A percentile compares a stretch with the other conserved stretches of the same genome.
Evolutionary conservation across 2,113 vertebrate species (phyloP).

Genomic region (Phyllopteryx taeniolatus): DNA sequence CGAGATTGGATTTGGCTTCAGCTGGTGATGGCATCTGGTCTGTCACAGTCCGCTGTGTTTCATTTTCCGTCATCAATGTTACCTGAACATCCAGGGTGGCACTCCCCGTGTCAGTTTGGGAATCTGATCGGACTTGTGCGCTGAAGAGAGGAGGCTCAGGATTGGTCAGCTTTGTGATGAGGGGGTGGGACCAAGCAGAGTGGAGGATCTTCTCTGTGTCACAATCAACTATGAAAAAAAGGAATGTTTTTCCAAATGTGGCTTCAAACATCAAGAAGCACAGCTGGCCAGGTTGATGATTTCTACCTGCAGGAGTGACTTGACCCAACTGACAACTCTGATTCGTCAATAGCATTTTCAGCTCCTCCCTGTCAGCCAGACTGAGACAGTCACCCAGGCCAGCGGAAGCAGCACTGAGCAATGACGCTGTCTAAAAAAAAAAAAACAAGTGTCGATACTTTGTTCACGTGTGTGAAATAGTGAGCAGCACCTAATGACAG

Average conservation of each 20-base stretch:
- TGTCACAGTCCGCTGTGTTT: constrained; percentile 25
- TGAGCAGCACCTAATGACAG: background rate
- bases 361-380: constrained; percentile 17
- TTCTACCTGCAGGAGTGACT: constrained; percentile 26
- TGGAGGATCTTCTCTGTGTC: constrained; percentile 44
- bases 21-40: background rate
- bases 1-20: constrained; percentile 17
- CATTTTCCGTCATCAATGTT: constrained; percentile 20
- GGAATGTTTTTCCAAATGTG: background rate
- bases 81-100: constrained; percentile 15
- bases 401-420: constrained; percentile 40
- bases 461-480: background rate
- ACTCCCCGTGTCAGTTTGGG: background rate
- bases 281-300: background rate
- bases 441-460: background rate
- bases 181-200: constrained; percentile 50
- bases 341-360: constrained; percentile 56
- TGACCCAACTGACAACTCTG: constrained; percentile 30
- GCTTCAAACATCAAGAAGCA: background rate
- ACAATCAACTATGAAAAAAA: constrained; percentile 23
- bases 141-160: background rate
- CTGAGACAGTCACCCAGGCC: constrained; percentile 47
- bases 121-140: constrained; percentile 19
- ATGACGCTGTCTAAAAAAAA: constrained; percentile 40
- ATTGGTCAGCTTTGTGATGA: constrained; percentile 30